These are phyloP conservation scores for Brachionus sp. DNA, from an alignment of 1,140 invertebrate species.

Conservation along the genomic window DNA sequence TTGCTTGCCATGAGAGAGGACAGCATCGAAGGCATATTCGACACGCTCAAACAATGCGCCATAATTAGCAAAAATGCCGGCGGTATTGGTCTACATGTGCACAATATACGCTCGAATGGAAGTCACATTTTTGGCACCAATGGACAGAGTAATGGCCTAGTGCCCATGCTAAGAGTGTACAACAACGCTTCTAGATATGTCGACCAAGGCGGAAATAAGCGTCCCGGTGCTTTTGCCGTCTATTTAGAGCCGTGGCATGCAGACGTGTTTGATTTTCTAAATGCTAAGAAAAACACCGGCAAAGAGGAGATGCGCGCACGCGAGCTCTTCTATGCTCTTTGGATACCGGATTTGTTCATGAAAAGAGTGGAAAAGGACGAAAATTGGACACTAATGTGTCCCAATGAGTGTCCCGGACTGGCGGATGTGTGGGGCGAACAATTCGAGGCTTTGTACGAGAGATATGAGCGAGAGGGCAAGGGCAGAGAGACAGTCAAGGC, in stretches of 20 bases:
- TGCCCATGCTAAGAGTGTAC: constrained; percentile 92
- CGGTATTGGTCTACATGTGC: constrained; percentile 92
- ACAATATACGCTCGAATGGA: constrained; percentile 87
- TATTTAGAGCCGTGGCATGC: constrained; percentile 99
- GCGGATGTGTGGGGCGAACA: constrained; percentile 87
- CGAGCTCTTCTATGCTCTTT: constrained; percentile 94
- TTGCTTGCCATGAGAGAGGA: constrained; percentile 89
- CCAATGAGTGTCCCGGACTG: constrained; percentile 83
- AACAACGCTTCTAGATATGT: constrained; percentile 95
- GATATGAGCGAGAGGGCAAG: constrained; percentile 78
- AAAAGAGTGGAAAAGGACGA: constrained; percentile 80
- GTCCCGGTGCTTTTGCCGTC: constrained; percentile 97
- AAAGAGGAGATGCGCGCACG: constrained; percentile 86
- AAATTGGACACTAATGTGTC: constrained; percentile 94
- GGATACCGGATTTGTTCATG: constrained; percentile 99
- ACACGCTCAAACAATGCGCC: constrained; percentile 87
- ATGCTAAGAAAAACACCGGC: constrained; percentile 85
- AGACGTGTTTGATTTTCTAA: constrained; percentile 90
- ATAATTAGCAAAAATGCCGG: constrained; percentile 94
- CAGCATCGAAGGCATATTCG: constrained; percentile 97
- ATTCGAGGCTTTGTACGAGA: constrained; percentile 82
- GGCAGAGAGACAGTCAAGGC: constrained; percentile 76
- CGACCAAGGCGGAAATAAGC: constrained; percentile 94
- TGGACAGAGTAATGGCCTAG: constrained; percentile 89
- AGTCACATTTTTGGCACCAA: constrained; percentile 89